phyloP scores from a whole-genome alignment of 2,888 invertebrate genomes.

The Anoplius nigerrimus region DNA sequence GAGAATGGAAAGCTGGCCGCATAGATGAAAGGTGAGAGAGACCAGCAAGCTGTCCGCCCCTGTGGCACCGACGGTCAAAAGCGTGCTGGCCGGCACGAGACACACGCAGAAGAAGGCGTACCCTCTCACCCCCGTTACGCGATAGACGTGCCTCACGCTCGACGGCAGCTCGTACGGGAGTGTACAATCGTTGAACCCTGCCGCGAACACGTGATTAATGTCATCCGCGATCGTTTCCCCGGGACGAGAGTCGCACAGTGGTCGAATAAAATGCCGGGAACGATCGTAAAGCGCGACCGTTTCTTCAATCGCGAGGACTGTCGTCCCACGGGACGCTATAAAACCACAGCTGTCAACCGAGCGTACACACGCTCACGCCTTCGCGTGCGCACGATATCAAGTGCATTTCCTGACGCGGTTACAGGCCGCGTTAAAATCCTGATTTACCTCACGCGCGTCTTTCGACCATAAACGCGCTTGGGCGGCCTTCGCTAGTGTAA shows the following conservation, averaged over 20 bases:
- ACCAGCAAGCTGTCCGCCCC: slow-evolving; percentile 48
- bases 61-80: slow-evolving; percentile 43
- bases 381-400: slow-evolving; percentile 23
- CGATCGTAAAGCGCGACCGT: slow-evolving; percentile 35
- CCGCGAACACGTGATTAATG: neutral
- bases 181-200: slow-evolving; percentile 40
- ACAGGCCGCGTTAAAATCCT: slow-evolving; percentile 32
- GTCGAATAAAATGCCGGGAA: slow-evolving; percentile 35
- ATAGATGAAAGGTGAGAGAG: slow-evolving; percentile 43
- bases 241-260: slow-evolving; percentile 29
- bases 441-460: slow-evolving; percentile 36
- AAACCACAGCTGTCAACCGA: slow-evolving; percentile 31
- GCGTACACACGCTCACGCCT: slow-evolving; percentile 28
- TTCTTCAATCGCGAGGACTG: slow-evolving; percentile 34
- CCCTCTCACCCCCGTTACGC: slow-evolving; percentile 29
- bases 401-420: slow-evolving; percentile 33
- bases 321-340: slow-evolving; percentile 32
- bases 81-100: slow-evolving; percentile 31
- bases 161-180: slow-evolving; percentile 43
- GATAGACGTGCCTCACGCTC: slow-evolving; percentile 35
- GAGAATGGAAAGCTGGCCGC: slow-evolving; percentile 41
- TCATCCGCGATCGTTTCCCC: neutral
- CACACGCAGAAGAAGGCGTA: slow-evolving; percentile 45
- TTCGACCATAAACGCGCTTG: too few species aligned
- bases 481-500: too few species aligned